phyloP scores from a whole-genome alignment of 2,113 vertebrate species.

The Electrona antarctica region DNA sequence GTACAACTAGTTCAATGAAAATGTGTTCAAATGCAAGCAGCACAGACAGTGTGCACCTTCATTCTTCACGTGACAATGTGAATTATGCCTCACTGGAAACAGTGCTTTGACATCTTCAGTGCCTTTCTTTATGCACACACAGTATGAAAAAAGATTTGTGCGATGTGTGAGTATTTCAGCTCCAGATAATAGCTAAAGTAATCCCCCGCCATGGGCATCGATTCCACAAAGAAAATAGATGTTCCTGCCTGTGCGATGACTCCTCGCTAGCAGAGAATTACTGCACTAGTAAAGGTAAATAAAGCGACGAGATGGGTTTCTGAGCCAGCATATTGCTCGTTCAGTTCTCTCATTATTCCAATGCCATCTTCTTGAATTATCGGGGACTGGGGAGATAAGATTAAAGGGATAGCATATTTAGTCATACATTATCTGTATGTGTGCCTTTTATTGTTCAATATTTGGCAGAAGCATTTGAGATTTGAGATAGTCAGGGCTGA shows the following conservation, averaged over 20 bases:
- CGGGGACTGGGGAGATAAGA: constrained; percentile 13
- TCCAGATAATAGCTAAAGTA: not conserved
- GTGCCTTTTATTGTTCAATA: too few species aligned
- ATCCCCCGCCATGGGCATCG: constrained; percentile 2
- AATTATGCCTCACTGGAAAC: not conserved
- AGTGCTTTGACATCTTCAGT: constrained; percentile 19
- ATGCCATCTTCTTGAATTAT: constrained; percentile 14
- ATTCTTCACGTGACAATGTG: constrained; percentile 26
- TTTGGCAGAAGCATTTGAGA: too few species aligned
- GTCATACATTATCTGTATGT: too few species aligned
- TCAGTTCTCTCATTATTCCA: constrained; percentile 21
- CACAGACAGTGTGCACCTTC: not conserved
- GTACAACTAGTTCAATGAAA: too few species aligned
- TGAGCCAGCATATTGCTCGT: constrained; percentile 3
- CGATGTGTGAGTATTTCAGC: not conserved
- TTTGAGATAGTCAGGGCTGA: too few species aligned
- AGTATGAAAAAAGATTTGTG: constrained; percentile 3
- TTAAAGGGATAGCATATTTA: not conserved
- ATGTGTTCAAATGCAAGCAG: too few species aligned
- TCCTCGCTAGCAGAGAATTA: constrained; percentile 3
- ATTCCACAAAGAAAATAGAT: constrained; percentile 15
- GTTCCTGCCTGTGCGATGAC: not conserved
- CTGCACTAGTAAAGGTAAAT: constrained; percentile 16
- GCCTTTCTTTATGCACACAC: constrained; percentile 14
- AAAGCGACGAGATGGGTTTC: constrained; percentile 21